Evolutionary conservation across 2,797 vertebrate species (phyloP), one percentile per base, ranked within the genome.

Genomic region (Manis crassicaudata): DNA sequence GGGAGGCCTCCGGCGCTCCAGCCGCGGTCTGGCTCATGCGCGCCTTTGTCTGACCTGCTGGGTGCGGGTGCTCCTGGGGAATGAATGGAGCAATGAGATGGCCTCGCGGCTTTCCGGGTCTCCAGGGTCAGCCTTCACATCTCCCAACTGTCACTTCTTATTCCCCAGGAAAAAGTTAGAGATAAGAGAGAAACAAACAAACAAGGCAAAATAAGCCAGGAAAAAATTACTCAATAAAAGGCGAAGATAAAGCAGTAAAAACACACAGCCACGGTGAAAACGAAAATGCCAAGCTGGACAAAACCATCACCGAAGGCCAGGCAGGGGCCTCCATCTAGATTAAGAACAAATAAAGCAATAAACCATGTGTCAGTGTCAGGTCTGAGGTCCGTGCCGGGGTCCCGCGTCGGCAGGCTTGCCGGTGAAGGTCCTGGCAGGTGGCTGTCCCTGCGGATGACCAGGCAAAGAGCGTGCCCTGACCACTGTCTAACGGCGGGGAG

Each of bases 171-270:
- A 92, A 75, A 96, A 83, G 72, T 93, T 85, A 90, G 40, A 93
- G 93, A 54, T 75, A 86, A 86, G 81, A 90, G 37, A 92, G 92
- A 81, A 73, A 46, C 93, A 77, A 65, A 72, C 73, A 76, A 73
- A 73, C 89, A 60, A n/a, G 82, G 73, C 29, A 85, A 92, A 94
- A 72, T 65, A 88, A 86, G 52, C 46, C 58, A 29, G 60, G 52
- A 79, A 94, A 81, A 80, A 72, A 77, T 25, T 32, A 73, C 96
- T 88, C 97, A 82, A 94, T 97, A 97, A 97, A 96, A 63, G 52
- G 72, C 87, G 40, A 35, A 91, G 94, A 93, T 54, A 70, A 96
- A 96, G 95, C 86, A 40, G n/a, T 95, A 94, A 97, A 95, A 96
- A 52, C 7, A 82, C 50, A 89, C 58, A 46, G 81, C 25, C 5